phyloP scores from a whole-genome alignment of 2,888 invertebrate species.

The Nomada hirtipes region DNA sequence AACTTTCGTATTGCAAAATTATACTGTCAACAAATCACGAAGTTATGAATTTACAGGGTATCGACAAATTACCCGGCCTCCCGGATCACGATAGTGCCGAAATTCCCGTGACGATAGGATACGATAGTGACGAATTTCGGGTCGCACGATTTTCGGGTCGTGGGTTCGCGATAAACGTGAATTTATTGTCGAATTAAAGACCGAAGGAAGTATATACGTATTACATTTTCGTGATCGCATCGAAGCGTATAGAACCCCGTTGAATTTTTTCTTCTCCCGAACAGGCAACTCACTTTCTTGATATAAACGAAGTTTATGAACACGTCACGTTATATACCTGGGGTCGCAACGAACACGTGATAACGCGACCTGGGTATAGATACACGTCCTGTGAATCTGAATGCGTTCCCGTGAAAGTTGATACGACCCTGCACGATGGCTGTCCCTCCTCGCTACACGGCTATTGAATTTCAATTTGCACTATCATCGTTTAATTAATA shows the following conservation, averaged over 20 bases:
- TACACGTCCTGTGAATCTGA: conserved; percentile 46
- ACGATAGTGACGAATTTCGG: conserved; percentile 1
- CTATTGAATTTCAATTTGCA: conserved; percentile 79
- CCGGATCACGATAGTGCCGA: conserved; percentile 1
- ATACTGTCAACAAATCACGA: conserved; percentile 1
- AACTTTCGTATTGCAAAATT: conserved; percentile 15
- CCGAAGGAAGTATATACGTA: background rate
- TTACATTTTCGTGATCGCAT: background rate
- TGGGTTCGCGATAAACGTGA: background rate
- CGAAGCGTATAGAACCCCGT: background rate
- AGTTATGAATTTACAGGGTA: background rate
- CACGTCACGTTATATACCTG: background rate
- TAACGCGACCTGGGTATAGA: conserved; percentile 24
- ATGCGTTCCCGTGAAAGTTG: conserved; percentile 70
- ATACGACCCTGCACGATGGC: conserved; percentile 68
- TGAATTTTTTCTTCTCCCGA: background rate
- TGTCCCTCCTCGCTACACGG: conserved; percentile 71
- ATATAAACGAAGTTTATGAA: background rate
- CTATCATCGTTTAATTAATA: conserved; percentile 77
- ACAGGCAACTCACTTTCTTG: background rate
- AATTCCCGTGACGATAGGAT: conserved; percentile 8
- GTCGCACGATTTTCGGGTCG: background rate
- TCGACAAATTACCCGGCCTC: background rate
- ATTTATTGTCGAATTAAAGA: conserved; percentile 5
- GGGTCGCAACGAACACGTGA: conserved; percentile 6